A percentile compares a stretch with the other conserved stretches of the same genome.
Evolutionary conservation across 1,140 invertebrate genomes (phyloP).

Genomic region (Formica selysi): DNA sequence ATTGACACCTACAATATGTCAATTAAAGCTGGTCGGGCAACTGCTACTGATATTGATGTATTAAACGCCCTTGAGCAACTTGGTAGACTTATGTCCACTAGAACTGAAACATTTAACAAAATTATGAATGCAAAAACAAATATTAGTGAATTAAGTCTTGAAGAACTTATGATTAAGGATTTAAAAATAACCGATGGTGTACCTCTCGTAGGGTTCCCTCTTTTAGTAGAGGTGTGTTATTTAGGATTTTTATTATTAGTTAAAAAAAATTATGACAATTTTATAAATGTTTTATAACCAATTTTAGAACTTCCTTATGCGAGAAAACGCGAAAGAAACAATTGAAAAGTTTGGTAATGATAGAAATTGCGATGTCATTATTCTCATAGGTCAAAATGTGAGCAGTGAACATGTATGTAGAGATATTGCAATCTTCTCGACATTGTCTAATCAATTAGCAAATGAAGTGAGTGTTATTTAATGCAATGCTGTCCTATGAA

Average conservation of each 20-base stretch:
- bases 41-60: conserved; percentile 88
- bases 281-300: background rate
- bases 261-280: background rate
- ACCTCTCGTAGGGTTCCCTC: conserved; percentile 88
- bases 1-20: conserved; percentile 91
- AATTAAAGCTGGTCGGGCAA: conserved; percentile 88
- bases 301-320: conserved; percentile 85
- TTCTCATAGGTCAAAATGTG: conserved; percentile 87
- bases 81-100: conserved; percentile 54
- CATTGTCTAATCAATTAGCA: conserved; percentile 75
- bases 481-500: background rate
- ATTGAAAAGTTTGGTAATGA: conserved; percentile 85
- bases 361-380: conserved; percentile 80
- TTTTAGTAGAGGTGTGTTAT: conserved; percentile 84
- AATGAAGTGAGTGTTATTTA: conserved; percentile 78
- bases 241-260: conserved; percentile 1
- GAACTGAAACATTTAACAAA: conserved; percentile 84
- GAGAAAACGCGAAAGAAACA: conserved; percentile 81
- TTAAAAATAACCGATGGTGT: conserved; percentile 88
- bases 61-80: conserved; percentile 85
- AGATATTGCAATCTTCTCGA: conserved; percentile 87
- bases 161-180: conserved; percentile 89
- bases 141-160: conserved; percentile 86
- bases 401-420: conserved; percentile 82
- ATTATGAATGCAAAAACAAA: conserved; percentile 88